Evolutionary conservation across 2,888 invertebrate species (phyloP), one percentile per base, ranked within the genome.

Genomic region (Ceratothoa steindachneri): DNA sequence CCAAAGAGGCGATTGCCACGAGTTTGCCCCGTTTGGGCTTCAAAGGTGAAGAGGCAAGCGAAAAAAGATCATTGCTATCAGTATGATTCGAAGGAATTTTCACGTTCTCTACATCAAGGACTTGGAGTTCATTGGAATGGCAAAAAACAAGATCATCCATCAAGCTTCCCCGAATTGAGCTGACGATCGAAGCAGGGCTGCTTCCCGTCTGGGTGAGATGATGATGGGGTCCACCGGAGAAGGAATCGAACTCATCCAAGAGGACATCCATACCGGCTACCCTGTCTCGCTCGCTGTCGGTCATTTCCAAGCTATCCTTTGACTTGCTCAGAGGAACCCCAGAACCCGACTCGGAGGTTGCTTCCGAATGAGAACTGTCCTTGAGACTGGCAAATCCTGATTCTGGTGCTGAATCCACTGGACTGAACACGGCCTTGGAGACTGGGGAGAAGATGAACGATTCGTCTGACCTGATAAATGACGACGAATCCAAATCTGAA

Each of bases 371-470:
- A 55, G 60, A 68, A 29, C 52, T 71, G 69, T 78, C 78, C 55
- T 72, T 75, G 12, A 78, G 64, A 53, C 78, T 78, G 4, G 78
- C 75, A 66, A 78, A 78, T 12, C 78, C 78, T 15, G 78, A 78
- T 31, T 78, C 78, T 29, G 78, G 71, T 22, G 69, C 75, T n/a
- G 78, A 78, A 24, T 78, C 78, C 19, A 75, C 75, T 22, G 78
- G 78, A 60, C 78, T 78, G 53, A 70, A 22, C 24, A 70, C 30
- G n/a, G 72, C 60, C 31, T 70, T 70, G 24, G 55, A 15, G 15
- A 71, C 71, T 24, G 67, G 67, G 27, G 69, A 53, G 15, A 68
- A 75, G 27, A 71, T 71, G 28, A 71, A 52, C 27, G 67, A 12
- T 22, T 22, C 70, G 64, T 12, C 24, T 2, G 55, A 27, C 24